Conservation (phyloP, 2,888 invertebrate genomes). For the Ecliptopera silaceata region DNA sequence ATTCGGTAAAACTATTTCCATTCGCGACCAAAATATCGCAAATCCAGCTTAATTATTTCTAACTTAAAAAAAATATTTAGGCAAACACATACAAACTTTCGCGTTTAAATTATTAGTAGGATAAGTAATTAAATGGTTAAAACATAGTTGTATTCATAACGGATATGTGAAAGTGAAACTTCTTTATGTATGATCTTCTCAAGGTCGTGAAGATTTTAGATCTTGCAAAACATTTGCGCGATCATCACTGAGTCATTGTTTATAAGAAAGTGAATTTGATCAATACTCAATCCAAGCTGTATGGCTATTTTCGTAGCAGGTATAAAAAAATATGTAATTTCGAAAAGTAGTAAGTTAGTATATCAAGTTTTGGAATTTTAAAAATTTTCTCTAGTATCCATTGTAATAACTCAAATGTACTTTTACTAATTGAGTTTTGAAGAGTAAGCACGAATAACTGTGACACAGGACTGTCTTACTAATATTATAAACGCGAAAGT, state of each 20-base stretch:
- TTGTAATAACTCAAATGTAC: too few species aligned
- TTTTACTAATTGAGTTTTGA: too few species aligned
- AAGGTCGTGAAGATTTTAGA: slow-evolving; percentile 15
- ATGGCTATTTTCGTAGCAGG: too few species aligned
- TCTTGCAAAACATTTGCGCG: slow-evolving; percentile 1
- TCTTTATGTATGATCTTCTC: slow-evolving; percentile 13
- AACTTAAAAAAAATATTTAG: neutral
- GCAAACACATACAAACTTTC: neutral
- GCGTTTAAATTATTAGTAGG: neutral
- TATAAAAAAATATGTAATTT: too few species aligned
- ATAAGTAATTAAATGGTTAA: slow-evolving; percentile 1
- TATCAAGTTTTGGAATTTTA: too few species aligned
- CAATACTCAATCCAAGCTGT: too few species aligned
- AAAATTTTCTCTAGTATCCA: too few species aligned
- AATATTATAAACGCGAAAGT: too few species aligned
- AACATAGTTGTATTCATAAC: slow-evolving; percentile 22
- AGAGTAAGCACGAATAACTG: too few species aligned
- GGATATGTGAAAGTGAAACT: slow-evolving; percentile 23
- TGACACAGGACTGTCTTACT: too few species aligned
- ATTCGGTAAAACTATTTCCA: neutral
- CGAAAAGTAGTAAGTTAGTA: too few species aligned
- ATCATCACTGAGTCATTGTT: slow-evolving; percentile 15
- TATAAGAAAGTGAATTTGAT: neutral
- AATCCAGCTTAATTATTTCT: neutral
- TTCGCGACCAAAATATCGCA: neutral